Evolutionary conservation across 1,140 invertebrate genomes (phyloP).

Genomic region (Melitaea cinxia): DNA sequence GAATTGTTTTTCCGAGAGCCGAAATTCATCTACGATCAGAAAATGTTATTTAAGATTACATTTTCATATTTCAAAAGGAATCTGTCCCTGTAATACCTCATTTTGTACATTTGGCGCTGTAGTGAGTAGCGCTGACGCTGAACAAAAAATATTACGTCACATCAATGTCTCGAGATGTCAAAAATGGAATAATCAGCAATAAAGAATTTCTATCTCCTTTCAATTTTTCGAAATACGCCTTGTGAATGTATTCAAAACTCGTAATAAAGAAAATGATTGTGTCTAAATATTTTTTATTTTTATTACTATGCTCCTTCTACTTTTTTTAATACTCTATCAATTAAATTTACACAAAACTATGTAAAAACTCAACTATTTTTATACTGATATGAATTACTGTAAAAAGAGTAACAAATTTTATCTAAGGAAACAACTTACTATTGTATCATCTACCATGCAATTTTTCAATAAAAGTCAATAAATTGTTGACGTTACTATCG

Average conservation of each 20-base stretch:
- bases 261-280: neutral
- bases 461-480: too few species aligned
- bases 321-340: too few species aligned
- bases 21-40: neutral
- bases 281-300: too few species aligned
- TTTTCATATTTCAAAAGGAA: neutral
- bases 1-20: neutral
- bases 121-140: slow-evolving; percentile 22
- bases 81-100: neutral
- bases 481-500: too few species aligned
- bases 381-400: too few species aligned
- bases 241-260: neutral
- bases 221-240: neutral
- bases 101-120: slow-evolving; percentile 15
- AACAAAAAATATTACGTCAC: slow-evolving; percentile 25
- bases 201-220: slow-evolving; percentile 28
- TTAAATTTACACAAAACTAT: too few species aligned
- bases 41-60: neutral
- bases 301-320: too few species aligned
- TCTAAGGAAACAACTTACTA: too few species aligned
- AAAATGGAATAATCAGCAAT: slow-evolving; percentile 24
- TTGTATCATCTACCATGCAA: too few species aligned
- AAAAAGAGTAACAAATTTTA: too few species aligned
- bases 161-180: slow-evolving; percentile 30
- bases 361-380: too few species aligned